Conservation (phyloP, 2,888 invertebrate species). For the Cyclophora albipunctata region DNA sequence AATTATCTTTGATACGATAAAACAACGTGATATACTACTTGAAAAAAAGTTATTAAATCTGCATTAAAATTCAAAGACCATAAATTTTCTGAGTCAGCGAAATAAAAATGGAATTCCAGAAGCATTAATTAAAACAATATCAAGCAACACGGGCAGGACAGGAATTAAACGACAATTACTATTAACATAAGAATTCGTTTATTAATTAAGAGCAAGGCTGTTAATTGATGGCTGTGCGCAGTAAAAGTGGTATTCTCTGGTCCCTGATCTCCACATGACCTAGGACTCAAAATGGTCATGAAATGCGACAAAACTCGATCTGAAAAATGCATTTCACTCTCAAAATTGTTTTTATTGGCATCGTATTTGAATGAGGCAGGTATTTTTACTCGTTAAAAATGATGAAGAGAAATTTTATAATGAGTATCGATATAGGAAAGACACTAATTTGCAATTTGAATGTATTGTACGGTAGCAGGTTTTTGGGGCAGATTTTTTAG, state of each 20-base stretch:
- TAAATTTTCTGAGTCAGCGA: no score
- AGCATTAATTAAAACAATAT: no score
- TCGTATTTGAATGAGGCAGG: neutral
- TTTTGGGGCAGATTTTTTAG: no score
- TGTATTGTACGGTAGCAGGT: no score
- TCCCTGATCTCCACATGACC: constrained; percentile 17
- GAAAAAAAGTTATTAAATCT: no score
- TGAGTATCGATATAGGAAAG: constrained; percentile 10
- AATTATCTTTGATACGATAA: no score
- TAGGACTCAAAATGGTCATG: constrained; percentile 27
- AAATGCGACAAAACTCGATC: constrained; percentile 27
- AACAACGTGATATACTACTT: no score
- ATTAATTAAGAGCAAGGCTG: constrained; percentile 5
- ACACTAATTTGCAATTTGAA: neutral
- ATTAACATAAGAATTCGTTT: constrained; percentile 2
- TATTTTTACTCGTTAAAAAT: neutral
- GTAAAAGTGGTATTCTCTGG: constrained; percentile 31
- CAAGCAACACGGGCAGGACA: no score
- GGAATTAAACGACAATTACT: no score
- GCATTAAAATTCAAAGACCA: no score
- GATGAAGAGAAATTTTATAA: constrained; percentile 14
- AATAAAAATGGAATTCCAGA: no score
- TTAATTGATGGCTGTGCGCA: neutral
- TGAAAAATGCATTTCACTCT: constrained; percentile 36
- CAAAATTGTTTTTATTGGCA: constrained; percentile 26